phyloP scores from a whole-genome alignment of 2,888 invertebrate species.

The Xylota segnis region DNA sequence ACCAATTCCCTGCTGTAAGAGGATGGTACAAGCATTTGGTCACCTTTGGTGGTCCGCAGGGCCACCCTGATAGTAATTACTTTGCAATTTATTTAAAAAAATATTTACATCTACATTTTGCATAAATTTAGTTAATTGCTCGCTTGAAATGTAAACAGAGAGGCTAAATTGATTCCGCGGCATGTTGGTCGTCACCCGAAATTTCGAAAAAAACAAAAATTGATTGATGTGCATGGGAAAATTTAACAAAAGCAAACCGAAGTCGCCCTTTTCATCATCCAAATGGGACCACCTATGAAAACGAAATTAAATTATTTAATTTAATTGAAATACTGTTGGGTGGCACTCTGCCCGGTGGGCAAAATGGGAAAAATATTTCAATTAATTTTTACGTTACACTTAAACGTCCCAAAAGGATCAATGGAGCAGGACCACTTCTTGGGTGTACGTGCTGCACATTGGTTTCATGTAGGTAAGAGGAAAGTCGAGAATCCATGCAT shows the following conservation, averaged over 20 bases:
- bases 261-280: slow-evolving; percentile 40
- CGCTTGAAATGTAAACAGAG: slow-evolving; percentile 49
- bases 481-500: too few species aligned
- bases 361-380: slow-evolving; percentile 17
- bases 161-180: slow-evolving; percentile 49
- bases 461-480: too few species aligned
- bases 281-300: slow-evolving; percentile 50
- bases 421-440: background rate
- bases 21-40: slow-evolving; percentile 32
- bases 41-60: slow-evolving; percentile 66
- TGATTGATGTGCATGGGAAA: slow-evolving; percentile 61
- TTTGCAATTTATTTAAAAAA: slow-evolving; percentile 59
- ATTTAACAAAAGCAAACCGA: slow-evolving; percentile 12
- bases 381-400: slow-evolving; percentile 19
- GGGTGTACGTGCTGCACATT: too few species aligned
- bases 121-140: slow-evolving; percentile 72
- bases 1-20: slow-evolving; percentile 20
- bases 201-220: slow-evolving; percentile 34
- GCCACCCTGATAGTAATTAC: slow-evolving; percentile 56
- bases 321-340: slow-evolving; percentile 63
- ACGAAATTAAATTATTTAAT: slow-evolving; percentile 63
- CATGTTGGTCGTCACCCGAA: slow-evolving; percentile 59
- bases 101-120: slow-evolving; percentile 48
- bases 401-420: background rate
- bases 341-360: slow-evolving; percentile 34